Evolutionary conservation across 2,888 invertebrate genomes (phyloP), one percentile per base, ranked within the genome.

Genomic region (Cataglyphis rosenhaueri): DNA sequence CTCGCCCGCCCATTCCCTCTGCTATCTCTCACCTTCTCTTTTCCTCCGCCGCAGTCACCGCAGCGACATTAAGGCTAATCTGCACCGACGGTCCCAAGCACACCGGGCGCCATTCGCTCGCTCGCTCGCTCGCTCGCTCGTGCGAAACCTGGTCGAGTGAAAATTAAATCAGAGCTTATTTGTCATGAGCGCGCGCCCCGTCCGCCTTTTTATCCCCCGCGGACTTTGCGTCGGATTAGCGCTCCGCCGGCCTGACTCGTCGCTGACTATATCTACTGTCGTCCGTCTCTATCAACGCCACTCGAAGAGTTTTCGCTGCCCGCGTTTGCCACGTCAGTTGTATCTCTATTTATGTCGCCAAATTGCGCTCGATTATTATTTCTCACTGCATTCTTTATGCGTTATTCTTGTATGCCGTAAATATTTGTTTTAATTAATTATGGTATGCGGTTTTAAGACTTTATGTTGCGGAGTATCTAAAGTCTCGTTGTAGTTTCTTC

Each of bases 131-230:
- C 48, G 84, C 86, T 82, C 84, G 71, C 73, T 82, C 84, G 71
- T 70, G 73, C 78, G 84, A 83, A 87, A 89, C 85, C 87, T 88
- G 88, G 87, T 89, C 88, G 89, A 90, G 88, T 87, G 88, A 92
- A 91, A 92, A 92, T 92, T 91, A 92, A 92, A 92, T 92, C 92
- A 90, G 89, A 87, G 90, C 90, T 92, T 92, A 92, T 92, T 92
- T 92, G 91, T 92, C 92, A 90, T 87, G 82, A 90, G 84, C 86
- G 86, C 35, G 78, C 83, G 73, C 81, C 83, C 78, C 83, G 78
- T 84, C 85, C 81, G 85, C 82, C 87, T 83, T 86, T 86, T 87
- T 87, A 86, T 85, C 83, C 85, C 68, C 65, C 61, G 59, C 59
- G 70, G 83, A 88, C 85, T 90, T 89, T 84, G 73, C 85, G 68